Evolutionary conservation across 2,888 invertebrate genomes (phyloP).

Genomic region (Willowsia nigromaculata): DNA sequence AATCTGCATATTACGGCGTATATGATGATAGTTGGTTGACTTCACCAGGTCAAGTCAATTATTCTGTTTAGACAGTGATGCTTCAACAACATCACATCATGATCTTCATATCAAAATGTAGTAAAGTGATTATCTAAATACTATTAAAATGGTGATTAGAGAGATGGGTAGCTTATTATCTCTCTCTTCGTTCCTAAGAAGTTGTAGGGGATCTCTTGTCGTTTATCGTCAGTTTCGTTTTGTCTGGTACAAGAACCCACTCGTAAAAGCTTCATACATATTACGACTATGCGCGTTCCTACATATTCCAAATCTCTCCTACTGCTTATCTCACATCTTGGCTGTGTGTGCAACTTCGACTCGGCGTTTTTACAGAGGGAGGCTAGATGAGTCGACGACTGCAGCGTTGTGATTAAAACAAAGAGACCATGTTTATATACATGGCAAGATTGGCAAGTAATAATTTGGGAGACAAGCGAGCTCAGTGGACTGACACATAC

Average conservation of each 20-base stretch:
- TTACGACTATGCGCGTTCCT: neutral
- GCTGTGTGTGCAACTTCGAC: neutral
- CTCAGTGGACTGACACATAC: conserved; percentile 12
- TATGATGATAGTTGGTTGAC: neutral
- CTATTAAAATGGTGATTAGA: conserved; percentile 61
- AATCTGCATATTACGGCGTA: neutral
- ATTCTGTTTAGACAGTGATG: conserved; percentile 12
- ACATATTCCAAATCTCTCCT: neutral
- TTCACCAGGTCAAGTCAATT: conserved; percentile 47
- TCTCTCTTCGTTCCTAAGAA: conserved; percentile 28
- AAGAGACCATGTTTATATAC: neutral
- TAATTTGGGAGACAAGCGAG: conserved; percentile 20
- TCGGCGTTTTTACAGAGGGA: neutral
- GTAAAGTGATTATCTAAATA: conserved; percentile 56
- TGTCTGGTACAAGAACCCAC: neutral
- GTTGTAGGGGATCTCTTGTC: neutral
- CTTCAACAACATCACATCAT: conserved; percentile 33
- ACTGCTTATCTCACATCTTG: neutral
- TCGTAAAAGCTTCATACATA: neutral
- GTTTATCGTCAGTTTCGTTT: conserved; percentile 26
- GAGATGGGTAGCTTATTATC: conserved; percentile 56
- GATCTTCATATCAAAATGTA: neutral
- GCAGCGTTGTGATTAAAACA: neutral
- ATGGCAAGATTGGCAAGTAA: neutral
- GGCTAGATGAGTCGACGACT: neutral